Evolutionary conservation across 2,113 vertebrate species (phyloP), one percentile per base, ranked within the genome.

Genomic region (Chitala chitala): DNA sequence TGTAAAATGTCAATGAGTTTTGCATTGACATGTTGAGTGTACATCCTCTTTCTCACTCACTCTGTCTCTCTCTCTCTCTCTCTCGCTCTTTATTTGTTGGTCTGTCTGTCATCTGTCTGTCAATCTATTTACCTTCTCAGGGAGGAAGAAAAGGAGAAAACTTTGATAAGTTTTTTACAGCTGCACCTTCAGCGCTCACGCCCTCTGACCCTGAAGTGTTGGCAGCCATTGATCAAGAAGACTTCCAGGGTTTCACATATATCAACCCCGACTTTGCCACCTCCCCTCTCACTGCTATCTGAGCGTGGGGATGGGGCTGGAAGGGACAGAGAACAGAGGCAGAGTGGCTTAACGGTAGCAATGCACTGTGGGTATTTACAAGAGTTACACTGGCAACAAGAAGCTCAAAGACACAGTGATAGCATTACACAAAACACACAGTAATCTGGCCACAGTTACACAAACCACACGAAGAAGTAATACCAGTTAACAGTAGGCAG

Each of bases 151-250:
- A 94, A 56, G 94, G 92, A 0, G 94, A 95, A 86, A 96, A 96
- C 78, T 96, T 96, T 36, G 94, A 96, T 85, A 91, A 94, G 77
- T 96, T 95, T 85, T 96, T 96, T 88, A 96, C 94, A 0, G 88
- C 86, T 4, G 91, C 91, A 20, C 88, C 92, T 0, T 89, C 94
- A 0, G 92, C 83, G 0, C 88, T 96, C 78, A 96, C 94, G 0
- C 94, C 94, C 1, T 94, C 94, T 0, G 94, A 96, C 83, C 93
- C 93, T 6, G 86, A 95, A 13, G 84, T 96, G 7, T 86, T 95
- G 15, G 93, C 93, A n/a, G 93, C 89, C 63, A 92, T 96, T 1
- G 92, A 93, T 81, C 94, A 94, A 85, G 88, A 92, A 0, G 94
- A 96, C 76, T 96, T 96, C 80, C 82, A 89, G 74, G 94, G 90